phyloP scores from a whole-genome alignment of 2,113 vertebrate species.

The Mormyrus lacerda region DNA sequence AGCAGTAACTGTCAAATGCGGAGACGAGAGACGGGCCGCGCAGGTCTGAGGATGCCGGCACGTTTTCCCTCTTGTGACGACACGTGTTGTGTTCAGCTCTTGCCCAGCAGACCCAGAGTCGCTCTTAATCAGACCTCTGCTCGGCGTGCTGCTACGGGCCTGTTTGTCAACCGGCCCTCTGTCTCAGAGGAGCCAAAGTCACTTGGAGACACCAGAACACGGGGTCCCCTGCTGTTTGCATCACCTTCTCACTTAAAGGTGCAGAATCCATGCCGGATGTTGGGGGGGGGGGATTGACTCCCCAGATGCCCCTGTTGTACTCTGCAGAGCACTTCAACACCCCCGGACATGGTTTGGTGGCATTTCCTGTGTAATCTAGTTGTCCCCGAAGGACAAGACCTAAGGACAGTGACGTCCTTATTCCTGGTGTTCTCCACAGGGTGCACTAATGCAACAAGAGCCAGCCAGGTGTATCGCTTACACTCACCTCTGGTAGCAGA shows the following conservation, averaged over 20 bases:
- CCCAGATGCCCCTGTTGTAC: neutral
- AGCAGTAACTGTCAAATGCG: neutral
- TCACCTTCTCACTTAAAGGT: neutral
- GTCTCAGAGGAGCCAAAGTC: conserved; percentile 8
- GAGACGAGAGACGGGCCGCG: neutral
- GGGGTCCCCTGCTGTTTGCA: conserved; percentile 4
- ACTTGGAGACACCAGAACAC: neutral
- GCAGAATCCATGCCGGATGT: neutral
- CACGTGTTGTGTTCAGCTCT: neutral
- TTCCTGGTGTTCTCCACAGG: neutral
- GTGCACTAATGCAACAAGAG: neutral
- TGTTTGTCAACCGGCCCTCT: neutral
- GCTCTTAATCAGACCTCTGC: neutral
- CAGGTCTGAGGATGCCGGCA: neutral
- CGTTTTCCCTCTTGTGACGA: neutral
- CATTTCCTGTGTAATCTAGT: neutral
- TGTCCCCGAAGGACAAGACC: neutral
- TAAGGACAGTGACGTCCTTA: neutral
- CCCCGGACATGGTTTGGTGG: neutral
- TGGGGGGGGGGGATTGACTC: neutral
- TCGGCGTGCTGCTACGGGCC: neutral
- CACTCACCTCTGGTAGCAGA: neutral
- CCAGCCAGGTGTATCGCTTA: neutral
- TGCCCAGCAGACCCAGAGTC: neutral
- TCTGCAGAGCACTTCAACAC: neutral